Conservation (phyloP, 2,888 invertebrate species). For the Xylocampa areola region DNA sequence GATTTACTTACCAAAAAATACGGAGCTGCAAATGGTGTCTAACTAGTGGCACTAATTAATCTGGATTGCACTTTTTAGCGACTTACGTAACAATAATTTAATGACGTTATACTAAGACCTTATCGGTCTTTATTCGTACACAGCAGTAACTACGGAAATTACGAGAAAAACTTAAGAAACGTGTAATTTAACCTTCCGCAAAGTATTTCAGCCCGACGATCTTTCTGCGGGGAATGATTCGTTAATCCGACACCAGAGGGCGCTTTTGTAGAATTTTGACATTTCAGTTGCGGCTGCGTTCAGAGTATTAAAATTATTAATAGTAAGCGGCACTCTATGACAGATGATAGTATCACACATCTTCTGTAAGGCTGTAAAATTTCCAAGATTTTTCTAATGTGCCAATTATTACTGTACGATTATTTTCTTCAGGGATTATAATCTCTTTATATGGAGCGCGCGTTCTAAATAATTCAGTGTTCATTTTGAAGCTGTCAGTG, state of each 20-base stretch:
- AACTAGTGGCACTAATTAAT: constrained; percentile 43
- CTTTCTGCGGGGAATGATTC: constrained; percentile 22
- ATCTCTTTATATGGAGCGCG: too few relatives aligned
- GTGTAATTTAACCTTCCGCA: constrained; percentile 49
- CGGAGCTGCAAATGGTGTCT: constrained; percentile 42
- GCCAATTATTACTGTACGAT: too few relatives aligned
- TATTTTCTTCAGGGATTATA: too few relatives aligned
- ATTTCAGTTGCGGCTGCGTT: constrained; percentile 37
- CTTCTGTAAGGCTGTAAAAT: too few relatives aligned
- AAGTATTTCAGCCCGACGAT: constrained; percentile 40
- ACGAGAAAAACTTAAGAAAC: constrained; percentile 48
- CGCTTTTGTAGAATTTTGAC: constrained; percentile 41
- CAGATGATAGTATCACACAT: too few relatives aligned
- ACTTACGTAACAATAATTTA: constrained; percentile 30
- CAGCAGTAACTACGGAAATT: constrained; percentile 26
- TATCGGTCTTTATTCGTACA: constrained; percentile 16
- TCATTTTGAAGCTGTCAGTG: too few relatives aligned
- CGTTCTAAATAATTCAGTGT: too few relatives aligned
- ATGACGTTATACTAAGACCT: constrained; percentile 12
- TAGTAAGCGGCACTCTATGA: too few relatives aligned
- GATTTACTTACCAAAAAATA: constrained; percentile 62
- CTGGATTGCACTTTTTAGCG: constrained; percentile 36
- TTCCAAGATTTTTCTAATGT: too few relatives aligned
- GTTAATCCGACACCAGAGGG: constrained; percentile 9
- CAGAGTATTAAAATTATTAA: neutral